Evolutionary conservation across 2,113 vertebrate species (phyloP).

Genomic region (Microcebus griseorufus): DNA sequence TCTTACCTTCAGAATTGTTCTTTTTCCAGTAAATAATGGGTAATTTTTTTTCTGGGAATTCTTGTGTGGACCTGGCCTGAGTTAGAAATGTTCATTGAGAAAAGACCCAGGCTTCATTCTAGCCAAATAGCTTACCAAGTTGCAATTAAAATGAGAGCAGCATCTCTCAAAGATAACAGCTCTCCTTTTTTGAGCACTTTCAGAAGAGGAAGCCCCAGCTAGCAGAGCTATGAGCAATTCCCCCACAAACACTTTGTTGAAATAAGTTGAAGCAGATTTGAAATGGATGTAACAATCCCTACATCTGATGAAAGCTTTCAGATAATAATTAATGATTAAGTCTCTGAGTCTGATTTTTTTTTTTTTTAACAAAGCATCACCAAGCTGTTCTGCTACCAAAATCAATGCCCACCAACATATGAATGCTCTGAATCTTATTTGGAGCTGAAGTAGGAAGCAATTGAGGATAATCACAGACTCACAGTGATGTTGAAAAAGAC

Average conservation of each 20-base stretch:
- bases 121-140: background rate
- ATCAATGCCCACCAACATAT: background rate
- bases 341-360: background rate
- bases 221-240: background rate
- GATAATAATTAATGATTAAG: background rate
- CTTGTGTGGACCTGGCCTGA: background rate
- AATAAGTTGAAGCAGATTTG: background rate
- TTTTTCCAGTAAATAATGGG: background rate
- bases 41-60: background rate
- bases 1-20: background rate
- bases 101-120: background rate
- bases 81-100: conserved; percentile 20
- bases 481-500: background rate
- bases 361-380: background rate
- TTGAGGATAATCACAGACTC: background rate
- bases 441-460: background rate
- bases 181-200: background rate
- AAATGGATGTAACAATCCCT: background rate
- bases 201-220: background rate
- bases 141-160: conserved; percentile 63
- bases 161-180: conserved; percentile 21
- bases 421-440: background rate
- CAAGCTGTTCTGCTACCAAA: background rate
- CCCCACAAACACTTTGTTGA: background rate
- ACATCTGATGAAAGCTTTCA: background rate